phyloP scores from a whole-genome alignment of 2,113 vertebrate species.

The Pithys albifrons region DNA sequence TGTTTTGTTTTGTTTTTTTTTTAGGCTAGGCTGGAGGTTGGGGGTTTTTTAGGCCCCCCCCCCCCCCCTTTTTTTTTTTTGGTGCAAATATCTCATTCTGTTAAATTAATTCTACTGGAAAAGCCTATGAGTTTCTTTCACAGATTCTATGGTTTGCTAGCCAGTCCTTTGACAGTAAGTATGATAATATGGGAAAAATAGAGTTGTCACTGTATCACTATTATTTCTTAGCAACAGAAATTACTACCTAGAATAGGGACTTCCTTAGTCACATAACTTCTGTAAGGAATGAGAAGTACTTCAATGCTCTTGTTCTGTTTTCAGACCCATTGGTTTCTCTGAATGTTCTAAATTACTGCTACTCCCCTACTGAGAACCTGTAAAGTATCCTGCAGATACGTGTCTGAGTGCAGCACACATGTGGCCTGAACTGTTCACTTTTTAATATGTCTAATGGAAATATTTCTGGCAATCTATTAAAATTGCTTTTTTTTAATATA shows the following conservation, averaged over 20 bases:
- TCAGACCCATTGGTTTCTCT: background rate
- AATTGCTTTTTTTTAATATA: background rate
- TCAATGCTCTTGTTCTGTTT: background rate
- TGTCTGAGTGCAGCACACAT: background rate
- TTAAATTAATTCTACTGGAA: background rate
- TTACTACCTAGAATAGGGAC: background rate
- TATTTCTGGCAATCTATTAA: background rate
- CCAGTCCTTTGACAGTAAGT: background rate
- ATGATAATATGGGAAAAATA: background rate
- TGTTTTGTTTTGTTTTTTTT: background rate
- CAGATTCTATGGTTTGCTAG: background rate
- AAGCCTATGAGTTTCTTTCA: background rate
- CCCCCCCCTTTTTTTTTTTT: background rate
- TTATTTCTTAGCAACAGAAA: background rate
- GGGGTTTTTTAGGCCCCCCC: fast-evolving
- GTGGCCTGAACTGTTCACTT: background rate
- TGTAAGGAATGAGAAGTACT: background rate
- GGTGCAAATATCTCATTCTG: background rate
- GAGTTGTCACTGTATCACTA: background rate
- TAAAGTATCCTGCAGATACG: background rate
- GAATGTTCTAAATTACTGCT: background rate
- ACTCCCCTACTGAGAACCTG: background rate
- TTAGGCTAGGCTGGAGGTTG: background rate
- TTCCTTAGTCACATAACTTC: background rate
- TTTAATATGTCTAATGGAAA: background rate